Evolutionary conservation across 2,888 invertebrate species (phyloP).

Genomic region (Xanthostigma xanthostigma): DNA sequence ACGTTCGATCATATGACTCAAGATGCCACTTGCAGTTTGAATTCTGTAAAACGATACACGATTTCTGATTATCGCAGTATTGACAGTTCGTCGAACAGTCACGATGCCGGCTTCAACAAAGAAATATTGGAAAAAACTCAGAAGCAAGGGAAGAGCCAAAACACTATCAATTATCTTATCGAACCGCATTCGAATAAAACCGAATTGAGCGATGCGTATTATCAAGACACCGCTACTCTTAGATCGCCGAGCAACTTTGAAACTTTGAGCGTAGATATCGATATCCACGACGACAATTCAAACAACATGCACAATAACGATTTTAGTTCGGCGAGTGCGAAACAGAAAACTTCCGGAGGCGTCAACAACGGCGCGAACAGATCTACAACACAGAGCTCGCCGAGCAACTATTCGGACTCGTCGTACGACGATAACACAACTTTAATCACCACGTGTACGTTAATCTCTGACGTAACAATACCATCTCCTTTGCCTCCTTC

Average conservation of each 20-base stretch:
- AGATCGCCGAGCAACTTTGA: too few species aligned
- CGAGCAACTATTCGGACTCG: constrained; percentile 20
- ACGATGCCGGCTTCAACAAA: too few species aligned
- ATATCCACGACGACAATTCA: background rate
- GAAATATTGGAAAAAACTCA: too few species aligned
- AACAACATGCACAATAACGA: background rate
- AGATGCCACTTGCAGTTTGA: constrained; percentile 20
- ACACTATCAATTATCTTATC: too few species aligned
- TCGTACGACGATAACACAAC: constrained; percentile 25
- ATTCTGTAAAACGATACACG: constrained; percentile 6
- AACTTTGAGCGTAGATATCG: too few species aligned
- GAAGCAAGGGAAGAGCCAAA: too few species aligned
- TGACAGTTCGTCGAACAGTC: too few species aligned
- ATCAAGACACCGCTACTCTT: too few species aligned
- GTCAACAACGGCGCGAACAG: constrained; percentile 3
- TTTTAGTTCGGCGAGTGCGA: background rate
- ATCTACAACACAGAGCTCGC: constrained; percentile 18
- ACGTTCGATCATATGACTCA: constrained; percentile 41
- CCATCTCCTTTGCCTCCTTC: constrained; percentile 5
- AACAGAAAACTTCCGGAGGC: background rate
- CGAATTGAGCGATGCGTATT: too few species aligned
- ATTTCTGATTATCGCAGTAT: background rate
- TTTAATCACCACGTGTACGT: background rate
- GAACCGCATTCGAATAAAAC: too few species aligned
- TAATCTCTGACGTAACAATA: constrained; percentile 3